Percentiles rank a stretch among this genome's conserved stretches.
phyloP scores from a whole-genome alignment of 1,140 invertebrate genomes.

The Amyelois transitella region DNA sequence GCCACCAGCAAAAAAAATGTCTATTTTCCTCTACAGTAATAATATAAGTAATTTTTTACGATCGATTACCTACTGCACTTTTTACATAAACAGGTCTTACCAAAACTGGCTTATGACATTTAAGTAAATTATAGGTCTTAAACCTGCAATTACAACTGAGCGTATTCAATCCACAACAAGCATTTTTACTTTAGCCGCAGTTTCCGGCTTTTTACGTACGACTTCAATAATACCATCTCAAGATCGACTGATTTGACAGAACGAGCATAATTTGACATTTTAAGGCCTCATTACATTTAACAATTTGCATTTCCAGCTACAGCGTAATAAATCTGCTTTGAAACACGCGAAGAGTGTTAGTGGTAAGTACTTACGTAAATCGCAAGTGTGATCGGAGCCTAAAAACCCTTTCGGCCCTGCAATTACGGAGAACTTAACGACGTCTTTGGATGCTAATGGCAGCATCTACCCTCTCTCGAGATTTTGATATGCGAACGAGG shows the following conservation, averaged over 20 bases:
- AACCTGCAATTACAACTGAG: neutral
- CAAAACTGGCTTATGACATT: neutral
- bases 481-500: conserved; percentile 39
- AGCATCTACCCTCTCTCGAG: conserved; percentile 27
- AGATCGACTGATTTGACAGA: neutral
- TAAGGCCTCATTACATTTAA: neutral
- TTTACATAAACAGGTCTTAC: neutral
- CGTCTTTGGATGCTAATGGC: conserved; percentile 21
- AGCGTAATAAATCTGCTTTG: neutral
- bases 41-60: no score
- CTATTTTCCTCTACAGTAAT: no score
- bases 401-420: conserved; percentile 1
- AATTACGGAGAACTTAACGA: conserved; percentile 22
- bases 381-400: conserved; percentile 2
- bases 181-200: neutral
- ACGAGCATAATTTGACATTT: neutral
- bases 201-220: neutral
- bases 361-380: neutral
- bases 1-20: no score
- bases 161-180: neutral
- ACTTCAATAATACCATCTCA: neutral
- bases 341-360: neutral
- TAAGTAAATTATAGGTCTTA: neutral
- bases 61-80: neutral
- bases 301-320: neutral